A percentile compares a stretch with the other conserved stretches of the same genome.
Conservation (phyloP, 2,113 vertebrate species). For the Laticauda laticaudata region DNA sequence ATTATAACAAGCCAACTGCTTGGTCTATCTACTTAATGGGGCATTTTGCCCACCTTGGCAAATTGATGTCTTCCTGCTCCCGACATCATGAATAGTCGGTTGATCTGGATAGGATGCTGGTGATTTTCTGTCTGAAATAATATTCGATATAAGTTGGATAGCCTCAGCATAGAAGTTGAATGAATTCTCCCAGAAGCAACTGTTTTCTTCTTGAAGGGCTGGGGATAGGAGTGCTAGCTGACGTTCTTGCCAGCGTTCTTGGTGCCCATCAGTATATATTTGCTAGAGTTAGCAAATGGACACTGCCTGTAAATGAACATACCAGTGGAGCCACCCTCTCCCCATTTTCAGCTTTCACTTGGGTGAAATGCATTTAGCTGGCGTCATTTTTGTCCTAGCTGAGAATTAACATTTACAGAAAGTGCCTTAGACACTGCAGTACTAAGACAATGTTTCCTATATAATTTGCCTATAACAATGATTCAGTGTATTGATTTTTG, state of each 20-base stretch:
- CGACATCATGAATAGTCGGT: background rate
- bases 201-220: background rate
- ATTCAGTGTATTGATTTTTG: constrained; percentile 75
- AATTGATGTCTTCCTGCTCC: background rate
- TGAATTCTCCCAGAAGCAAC: constrained; percentile 27
- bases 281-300: constrained; percentile 41
- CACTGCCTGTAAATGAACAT: constrained; percentile 25
- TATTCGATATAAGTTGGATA: background rate
- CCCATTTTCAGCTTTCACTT: constrained; percentile 44
- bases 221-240: background rate
- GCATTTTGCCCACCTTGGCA: constrained; percentile 8
- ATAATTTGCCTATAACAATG: constrained; percentile 77
- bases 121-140: background rate
- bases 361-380: constrained; percentile 69
- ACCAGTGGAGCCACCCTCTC: constrained; percentile 66
- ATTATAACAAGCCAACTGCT: background rate
- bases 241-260: constrained; percentile 39
- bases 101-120: background rate
- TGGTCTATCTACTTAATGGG: background rate
- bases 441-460: constrained; percentile 83
- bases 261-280: background rate
- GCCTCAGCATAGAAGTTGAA: constrained; percentile 34
- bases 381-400: constrained; percentile 69
- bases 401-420: constrained; percentile 81
- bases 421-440: constrained; percentile 99